Evolutionary conservation across 2,113 vertebrate genomes (phyloP).

Genomic region (Anser cygnoides): DNA sequence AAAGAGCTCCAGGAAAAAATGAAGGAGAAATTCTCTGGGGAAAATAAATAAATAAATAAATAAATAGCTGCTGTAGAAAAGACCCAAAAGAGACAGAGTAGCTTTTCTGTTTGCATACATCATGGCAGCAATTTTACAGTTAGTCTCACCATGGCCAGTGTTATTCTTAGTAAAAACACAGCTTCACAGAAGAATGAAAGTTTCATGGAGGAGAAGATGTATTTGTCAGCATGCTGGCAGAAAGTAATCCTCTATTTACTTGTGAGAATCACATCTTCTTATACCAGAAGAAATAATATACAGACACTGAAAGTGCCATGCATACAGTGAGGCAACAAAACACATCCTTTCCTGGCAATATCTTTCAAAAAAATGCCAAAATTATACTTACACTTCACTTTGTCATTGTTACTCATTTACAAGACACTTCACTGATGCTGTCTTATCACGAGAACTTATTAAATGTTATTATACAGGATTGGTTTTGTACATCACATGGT

Average conservation of each 20-base stretch:
- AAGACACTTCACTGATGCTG: background rate
- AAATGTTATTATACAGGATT: background rate
- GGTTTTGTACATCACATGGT: background rate
- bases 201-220: background rate
- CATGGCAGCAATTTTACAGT: background rate
- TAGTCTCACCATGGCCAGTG: background rate
- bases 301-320: background rate
- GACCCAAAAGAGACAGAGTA: background rate
- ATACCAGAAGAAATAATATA: background rate
- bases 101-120: background rate
- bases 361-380: background rate
- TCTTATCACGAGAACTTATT: background rate
- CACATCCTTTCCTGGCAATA: background rate
- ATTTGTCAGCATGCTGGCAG: background rate
- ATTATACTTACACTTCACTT: background rate
- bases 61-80: background rate
- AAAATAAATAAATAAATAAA: too few species aligned
- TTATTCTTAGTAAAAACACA: background rate
- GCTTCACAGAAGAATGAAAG: background rate
- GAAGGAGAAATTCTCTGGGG: background rate
- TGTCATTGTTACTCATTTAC: background rate
- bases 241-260: constrained; percentile 17
- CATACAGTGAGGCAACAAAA: background rate
- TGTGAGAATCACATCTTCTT: background rate
- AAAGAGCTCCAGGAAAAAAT: background rate